phyloP scores from a whole-genome alignment of 2,797 vertebrate species.

The Cetoscarus ocellatus region DNA sequence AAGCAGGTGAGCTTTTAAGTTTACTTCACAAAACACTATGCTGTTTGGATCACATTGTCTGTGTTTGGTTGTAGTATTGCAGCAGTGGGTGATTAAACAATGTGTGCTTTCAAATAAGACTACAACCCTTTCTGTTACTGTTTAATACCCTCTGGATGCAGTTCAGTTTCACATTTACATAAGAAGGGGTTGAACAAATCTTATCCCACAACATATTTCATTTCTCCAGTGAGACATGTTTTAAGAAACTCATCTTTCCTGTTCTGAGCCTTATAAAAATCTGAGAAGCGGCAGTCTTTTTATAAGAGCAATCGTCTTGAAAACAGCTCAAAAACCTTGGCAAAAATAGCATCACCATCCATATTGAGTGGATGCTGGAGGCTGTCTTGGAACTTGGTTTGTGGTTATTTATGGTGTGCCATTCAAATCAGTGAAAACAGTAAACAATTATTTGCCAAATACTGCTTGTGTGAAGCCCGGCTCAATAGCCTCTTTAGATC shows the following conservation, averaged over 20 bases:
- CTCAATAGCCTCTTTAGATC: slow-evolving; percentile 69
- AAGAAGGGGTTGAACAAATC: slow-evolving; percentile 11
- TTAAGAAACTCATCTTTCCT: slow-evolving; percentile 38
- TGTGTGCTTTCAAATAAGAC: slow-evolving; percentile 20
- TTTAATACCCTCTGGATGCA: slow-evolving; percentile 31
- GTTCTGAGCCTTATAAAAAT: slow-evolving; percentile 40
- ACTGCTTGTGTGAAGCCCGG: slow-evolving; percentile 55
- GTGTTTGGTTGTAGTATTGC: slow-evolving; percentile 6
- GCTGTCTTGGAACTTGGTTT: slow-evolving; percentile 55
- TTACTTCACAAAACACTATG: slow-evolving; percentile 1
- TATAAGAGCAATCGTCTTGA: slow-evolving; percentile 29
- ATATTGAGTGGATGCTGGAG: slow-evolving; percentile 33
- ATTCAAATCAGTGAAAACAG: slow-evolving; percentile 57
- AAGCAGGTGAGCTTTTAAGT: slow-evolving; percentile 14
- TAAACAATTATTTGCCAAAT: slow-evolving; percentile 66
- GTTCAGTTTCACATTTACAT: slow-evolving; percentile 30
- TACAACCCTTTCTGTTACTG: slow-evolving; percentile 21
- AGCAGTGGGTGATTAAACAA: slow-evolving; percentile 5
- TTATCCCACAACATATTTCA: slow-evolving; percentile 27
- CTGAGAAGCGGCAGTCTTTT: slow-evolving; percentile 26
- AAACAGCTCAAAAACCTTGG: slow-evolving; percentile 37
- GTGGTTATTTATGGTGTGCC: slow-evolving; percentile 62
- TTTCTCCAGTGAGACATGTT: slow-evolving; percentile 39
- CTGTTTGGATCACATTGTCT: background rate
- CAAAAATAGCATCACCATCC: slow-evolving; percentile 45